phyloP scores from a whole-genome alignment of 2,113 vertebrate genomes.

The Tenebrosternarchus preto region DNA sequence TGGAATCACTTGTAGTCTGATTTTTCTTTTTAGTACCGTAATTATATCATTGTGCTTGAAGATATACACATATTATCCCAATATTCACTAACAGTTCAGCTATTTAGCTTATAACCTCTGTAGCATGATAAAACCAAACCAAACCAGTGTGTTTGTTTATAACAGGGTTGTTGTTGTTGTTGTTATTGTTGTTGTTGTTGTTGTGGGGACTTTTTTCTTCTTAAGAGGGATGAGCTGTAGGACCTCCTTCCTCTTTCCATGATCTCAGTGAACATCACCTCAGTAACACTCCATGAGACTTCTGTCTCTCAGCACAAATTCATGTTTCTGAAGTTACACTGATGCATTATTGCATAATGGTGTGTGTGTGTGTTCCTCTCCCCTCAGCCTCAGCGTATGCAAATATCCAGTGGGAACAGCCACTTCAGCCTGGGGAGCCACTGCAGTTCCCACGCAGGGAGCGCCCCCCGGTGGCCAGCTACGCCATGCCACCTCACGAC shows the following conservation, averaged over 20 bases:
- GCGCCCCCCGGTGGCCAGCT: conserved; percentile 59
- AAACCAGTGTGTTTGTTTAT: background rate
- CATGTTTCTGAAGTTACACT: background rate
- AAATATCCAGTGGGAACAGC: conserved; percentile 79
- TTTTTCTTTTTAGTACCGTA: background rate
- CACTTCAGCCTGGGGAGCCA: conserved; percentile 59
- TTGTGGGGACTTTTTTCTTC: no score
- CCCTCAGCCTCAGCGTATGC: conserved; percentile 82
- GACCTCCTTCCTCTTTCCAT: no score
- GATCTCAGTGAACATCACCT: no score
- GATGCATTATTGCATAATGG: background rate
- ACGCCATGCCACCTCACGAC: conserved; percentile 80
- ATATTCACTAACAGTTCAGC: no score
- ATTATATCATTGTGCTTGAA: no score
- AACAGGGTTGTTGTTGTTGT: background rate
- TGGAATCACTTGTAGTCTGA: conserved; percentile 1
- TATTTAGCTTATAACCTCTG: no score
- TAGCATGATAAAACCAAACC: background rate
- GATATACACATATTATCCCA: no score
- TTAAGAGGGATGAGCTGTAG: no score
- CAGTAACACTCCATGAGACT: background rate
- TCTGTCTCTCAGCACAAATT: no score
- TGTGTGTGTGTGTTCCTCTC: background rate
- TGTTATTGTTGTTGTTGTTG: no score
- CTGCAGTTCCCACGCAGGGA: conserved; percentile 42